Evolutionary conservation across 2,797 vertebrate species (phyloP).

Genomic region (Anniella stebbinsi): DNA sequence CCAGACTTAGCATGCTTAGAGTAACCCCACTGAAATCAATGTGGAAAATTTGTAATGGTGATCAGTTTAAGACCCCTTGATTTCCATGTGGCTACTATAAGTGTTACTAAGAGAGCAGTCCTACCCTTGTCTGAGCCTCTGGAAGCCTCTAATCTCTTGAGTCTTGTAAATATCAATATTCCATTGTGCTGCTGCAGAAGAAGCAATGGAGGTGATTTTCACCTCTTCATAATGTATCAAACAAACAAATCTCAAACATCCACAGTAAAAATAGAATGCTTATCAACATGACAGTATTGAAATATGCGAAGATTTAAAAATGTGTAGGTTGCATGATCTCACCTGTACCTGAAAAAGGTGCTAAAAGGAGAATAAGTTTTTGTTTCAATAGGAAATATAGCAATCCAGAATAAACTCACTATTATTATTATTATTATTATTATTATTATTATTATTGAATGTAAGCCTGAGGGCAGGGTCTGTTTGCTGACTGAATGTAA

Average conservation of each 20-base stretch:
- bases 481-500: too few species aligned
- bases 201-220: neutral
- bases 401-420: slow-evolving; percentile 6
- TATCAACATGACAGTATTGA: neutral
- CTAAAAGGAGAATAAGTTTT: slow-evolving; percentile 10
- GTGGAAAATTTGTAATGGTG: neutral
- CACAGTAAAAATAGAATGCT: neutral
- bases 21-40: neutral
- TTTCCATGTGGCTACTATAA: too few species aligned
- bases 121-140: too few species aligned
- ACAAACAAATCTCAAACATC: neutral
- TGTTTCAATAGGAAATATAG: neutral
- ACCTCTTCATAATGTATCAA: neutral
- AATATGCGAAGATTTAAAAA: neutral
- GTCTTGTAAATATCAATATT: neutral
- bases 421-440: too few species aligned
- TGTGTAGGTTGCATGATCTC: neutral
- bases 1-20: neutral
- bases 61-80: slow-evolving; percentile 15
- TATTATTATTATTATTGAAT: too few species aligned
- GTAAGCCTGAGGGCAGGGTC: too few species aligned
- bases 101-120: too few species aligned
- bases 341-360: neutral
- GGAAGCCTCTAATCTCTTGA: too few species aligned
- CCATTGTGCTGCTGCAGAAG: rapidly evolving